These are phyloP conservation scores for Pantala flavescens DNA, from an alignment of 1,140 invertebrate species.

Conservation along the genomic window DNA sequence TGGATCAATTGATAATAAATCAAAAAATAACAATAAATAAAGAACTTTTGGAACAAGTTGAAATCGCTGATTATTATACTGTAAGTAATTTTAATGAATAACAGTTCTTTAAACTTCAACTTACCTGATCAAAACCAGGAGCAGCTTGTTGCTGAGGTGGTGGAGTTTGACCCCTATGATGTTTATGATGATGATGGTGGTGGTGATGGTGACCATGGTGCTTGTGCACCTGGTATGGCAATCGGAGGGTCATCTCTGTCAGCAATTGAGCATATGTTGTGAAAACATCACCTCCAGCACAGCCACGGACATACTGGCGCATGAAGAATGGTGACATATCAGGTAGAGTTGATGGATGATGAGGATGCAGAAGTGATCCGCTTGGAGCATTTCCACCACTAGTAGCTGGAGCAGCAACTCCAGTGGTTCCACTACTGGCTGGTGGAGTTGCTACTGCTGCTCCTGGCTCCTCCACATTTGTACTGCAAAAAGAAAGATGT, in stretches of 20 bases:
- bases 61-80: too few relatives aligned
- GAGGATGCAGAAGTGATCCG: constrained; percentile 64
- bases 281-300: constrained; percentile 77
- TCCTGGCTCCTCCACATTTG: constrained; percentile 37
- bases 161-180: background rate
- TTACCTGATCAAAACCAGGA: constrained; percentile 2
- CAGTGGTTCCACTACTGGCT: background rate
- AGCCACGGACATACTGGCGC: constrained; percentile 82
- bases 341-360: constrained; percentile 65
- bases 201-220: constrained; percentile 32
- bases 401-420: background rate
- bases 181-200: background rate
- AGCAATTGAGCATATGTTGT: constrained; percentile 85
- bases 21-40: too few relatives aligned
- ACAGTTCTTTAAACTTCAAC: too few relatives aligned
- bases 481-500: constrained; percentile 28
- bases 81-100: too few relatives aligned
- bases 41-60: too few relatives aligned
- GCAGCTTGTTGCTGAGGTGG: background rate
- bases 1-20: too few relatives aligned
- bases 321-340: constrained; percentile 95
- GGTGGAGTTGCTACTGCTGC: background rate
- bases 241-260: constrained; percentile 85
- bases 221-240: constrained; percentile 89
- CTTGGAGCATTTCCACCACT: constrained; percentile 36